Base-by-base conservation (phyloP, 2,888 invertebrate species). In the Megamerina dolium region DNA sequence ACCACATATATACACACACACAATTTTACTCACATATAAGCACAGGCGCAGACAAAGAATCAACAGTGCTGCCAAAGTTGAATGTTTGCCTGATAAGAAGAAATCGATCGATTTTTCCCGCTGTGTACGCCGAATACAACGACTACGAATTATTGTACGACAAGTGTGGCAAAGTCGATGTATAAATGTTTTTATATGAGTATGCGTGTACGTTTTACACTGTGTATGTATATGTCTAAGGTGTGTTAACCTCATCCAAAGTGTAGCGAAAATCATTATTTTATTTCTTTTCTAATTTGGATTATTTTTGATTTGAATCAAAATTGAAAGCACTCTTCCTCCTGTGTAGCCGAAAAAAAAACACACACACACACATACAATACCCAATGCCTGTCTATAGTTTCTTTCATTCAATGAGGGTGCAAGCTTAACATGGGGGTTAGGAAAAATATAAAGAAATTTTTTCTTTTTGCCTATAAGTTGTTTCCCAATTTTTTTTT, bases 211-310 rank as follows among this genome's bases (percentile, higher is more conserved):
- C 39, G 50, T 33, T 44, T 42, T 19, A 27, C 41, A 53, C 57
- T 59, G 55, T 60, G 61, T 64, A 61, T 66, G 61, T 67, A 64
- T 56, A 61, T 59, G 61, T 59, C 60, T 64, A 68, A 68, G 68
- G 68, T 68, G 68, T 68, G 68, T 68, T 68, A 66, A 66, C 65
- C 68, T 66, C 63, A 31, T 30, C 6, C 6, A 23, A 23, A 23
- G 8, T 23, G 23, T 23, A 23, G 10, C 29, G 43, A 34, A 19
- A 21, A 37, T 36, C 35, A 29, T 37, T 30, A 21, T 23, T 33
- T 4, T 37, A 16, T 26, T 4, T 8, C 14, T 27, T 21, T 31
- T 43, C 8, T 39, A 17, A 17, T 33, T 33, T 33, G 12, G 6
- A 34, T 16, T 9, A 18, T 34, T 34, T 34, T 34, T n/a, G n/a